These are phyloP conservation scores for Ailurus styani DNA, from an alignment of 2,113 vertebrate species.

Conservation along the genomic window DNA sequence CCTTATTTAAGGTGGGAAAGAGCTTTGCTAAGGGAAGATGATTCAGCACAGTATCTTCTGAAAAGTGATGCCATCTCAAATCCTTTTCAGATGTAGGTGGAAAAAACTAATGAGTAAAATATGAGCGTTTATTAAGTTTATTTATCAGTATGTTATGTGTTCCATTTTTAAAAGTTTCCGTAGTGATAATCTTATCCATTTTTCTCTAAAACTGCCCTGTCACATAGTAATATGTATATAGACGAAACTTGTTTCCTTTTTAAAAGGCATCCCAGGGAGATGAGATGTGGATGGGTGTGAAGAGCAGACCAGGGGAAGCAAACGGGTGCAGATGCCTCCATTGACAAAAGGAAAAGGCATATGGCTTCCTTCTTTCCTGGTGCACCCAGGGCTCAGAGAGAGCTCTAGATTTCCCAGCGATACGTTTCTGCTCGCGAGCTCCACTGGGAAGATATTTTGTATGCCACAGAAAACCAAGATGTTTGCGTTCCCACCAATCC, in stretches of 20 bases:
- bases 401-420: conserved; percentile 43
- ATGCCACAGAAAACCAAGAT: conserved; percentile 72
- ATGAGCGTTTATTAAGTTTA: not conserved
- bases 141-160: not conserved
- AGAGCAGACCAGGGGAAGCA: not conserved
- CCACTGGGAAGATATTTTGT: conserved; percentile 66
- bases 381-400: conserved; percentile 34
- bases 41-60: not conserved
- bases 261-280: conserved; percentile 29
- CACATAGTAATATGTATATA: not conserved
- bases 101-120: not conserved
- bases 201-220: conserved; percentile 10
- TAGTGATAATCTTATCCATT: not conserved
- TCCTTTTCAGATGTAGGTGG: not conserved
- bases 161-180: not conserved
- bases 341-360: conserved; percentile 53
- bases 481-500: conserved; percentile 76
- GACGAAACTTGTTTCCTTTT: not conserved
- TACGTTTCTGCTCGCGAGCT: conserved; percentile 29
- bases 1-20: not conserved
- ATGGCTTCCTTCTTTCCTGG: conserved; percentile 50
- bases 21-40: not conserved
- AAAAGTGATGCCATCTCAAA: not conserved
- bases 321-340: conserved; percentile 1
- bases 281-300: conserved; percentile 18